Conservation (phyloP, 2,888 invertebrate species). For the Aphrophora alni region DNA sequence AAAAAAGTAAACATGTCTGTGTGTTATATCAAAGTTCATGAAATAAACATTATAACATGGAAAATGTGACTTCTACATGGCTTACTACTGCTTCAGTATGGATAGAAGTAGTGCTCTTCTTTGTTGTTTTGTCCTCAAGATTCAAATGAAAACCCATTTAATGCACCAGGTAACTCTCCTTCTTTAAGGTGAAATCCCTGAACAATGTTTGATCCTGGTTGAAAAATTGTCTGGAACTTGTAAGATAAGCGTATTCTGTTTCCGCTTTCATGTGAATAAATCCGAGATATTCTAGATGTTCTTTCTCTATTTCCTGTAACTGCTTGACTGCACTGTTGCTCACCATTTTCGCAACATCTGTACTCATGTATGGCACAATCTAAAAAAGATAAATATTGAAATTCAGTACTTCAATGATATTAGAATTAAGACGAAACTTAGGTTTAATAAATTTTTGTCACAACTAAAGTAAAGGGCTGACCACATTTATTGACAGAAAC, state of each 20-base stretch:
- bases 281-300: slow-evolving; percentile 99
- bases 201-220: slow-evolving; percentile 68
- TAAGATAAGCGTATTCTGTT: slow-evolving; percentile 88
- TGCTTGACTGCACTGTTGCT: slow-evolving; percentile 95
- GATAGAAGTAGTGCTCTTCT: slow-evolving; percentile 90
- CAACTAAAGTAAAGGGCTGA: too few species aligned
- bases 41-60: too few species aligned
- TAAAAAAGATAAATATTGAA: slow-evolving; percentile 55
- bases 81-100: slow-evolving; percentile 84
- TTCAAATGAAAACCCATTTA: slow-evolving; percentile 93
- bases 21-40: too few species aligned
- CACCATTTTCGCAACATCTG: slow-evolving; percentile 87
- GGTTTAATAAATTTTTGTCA: too few species aligned
- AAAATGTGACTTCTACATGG: too few species aligned
- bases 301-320: slow-evolving; percentile 97
- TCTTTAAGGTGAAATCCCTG: slow-evolving; percentile 77
- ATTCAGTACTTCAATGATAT: too few species aligned
- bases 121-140: slow-evolving; percentile 90
- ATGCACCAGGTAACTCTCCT: slow-evolving; percentile 78
- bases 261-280: slow-evolving; percentile 97
- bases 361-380: slow-evolving; percentile 98
- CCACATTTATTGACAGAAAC: too few species aligned
- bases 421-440: too few species aligned
- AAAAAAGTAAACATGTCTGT: too few species aligned
- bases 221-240: slow-evolving; percentile 80